Evolutionary conservation across 2,888 invertebrate species (phyloP), one percentile per base, ranked within the genome.

Genomic region (Anarsia innoxiella): DNA sequence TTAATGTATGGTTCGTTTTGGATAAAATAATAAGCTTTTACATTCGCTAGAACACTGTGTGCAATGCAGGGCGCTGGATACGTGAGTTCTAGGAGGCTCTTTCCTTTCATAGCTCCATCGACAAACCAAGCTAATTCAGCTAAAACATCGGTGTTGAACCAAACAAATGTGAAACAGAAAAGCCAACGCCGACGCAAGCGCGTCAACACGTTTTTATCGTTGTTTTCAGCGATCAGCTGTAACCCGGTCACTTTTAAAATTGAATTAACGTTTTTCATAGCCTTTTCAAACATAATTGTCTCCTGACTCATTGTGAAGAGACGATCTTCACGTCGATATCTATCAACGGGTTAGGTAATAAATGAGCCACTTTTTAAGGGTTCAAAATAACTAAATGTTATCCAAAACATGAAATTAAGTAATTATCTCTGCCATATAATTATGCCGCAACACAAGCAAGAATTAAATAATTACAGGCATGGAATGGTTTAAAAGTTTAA

Each of bases 1-100:
- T 44, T 46, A 2, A 64, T 56, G 4, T 51, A 32, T 25, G 56
- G 36, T 3, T 48, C 46, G 14, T 65, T 34, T 15, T 46, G 48
- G 1, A 68, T 32, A n/a, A 61, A 53, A 19, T 39, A 61, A 30
- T 40, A 60, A 1, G 59, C 38, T 47, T 67, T 72, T 0, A 49
- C 35, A 31, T 48, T 39, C 1, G 59, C 68, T 3, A 71, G 48
- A 1, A 60, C 6, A 13, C 59, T 53, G 2, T 65, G 16, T 2
- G 53, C 56, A 1, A 60, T 31, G 15, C 68, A 65, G 0, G 71
- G 69, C 2, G 60, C 26, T 25, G 56, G 41, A 30, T 53, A 58
- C 6, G 68, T 64, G 0, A 66, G 42, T 28, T 64, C 51, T 10
- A 54, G 38, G 3, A 67, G 16, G 30, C 39, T 53, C n/a, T 34